Evolutionary conservation across 2,797 vertebrate genomes (phyloP), one percentile per base, ranked within the genome.

Genomic region (Margarornis squamiger): DNA sequence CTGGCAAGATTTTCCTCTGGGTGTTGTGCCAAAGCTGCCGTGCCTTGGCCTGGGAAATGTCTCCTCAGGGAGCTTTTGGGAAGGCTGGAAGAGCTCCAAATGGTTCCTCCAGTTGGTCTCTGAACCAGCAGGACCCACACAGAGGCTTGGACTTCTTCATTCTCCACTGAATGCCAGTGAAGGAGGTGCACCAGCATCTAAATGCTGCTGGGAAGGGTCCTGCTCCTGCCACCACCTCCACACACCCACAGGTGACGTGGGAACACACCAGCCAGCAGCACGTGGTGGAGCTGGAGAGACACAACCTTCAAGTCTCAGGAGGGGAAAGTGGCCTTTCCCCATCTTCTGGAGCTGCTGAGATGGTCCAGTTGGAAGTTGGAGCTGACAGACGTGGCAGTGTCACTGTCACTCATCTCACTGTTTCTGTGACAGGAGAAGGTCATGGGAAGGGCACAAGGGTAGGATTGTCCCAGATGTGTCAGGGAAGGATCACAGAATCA

Each of bases 171-270:
- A 39, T 10, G 8, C 43, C 16, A 16, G 43, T 3, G n/a, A 57
- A 55, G 26, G 26, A 19, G 26, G 6, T 48, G 8, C 27, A 68
- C 9, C 17, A 13, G 45, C 61, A 10, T 38, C 30, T 23, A n/a
- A 30, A 9, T 79, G 6, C 26, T 71, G 17, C 34, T 65, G 46
- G 39, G 14, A 59, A 6, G 14, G 14, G 10, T 58, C 51, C 68
- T 48, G 39, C 23, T 75, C 29, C 32, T 85, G 36, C 14, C 51
- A 38, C 9, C 51, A n/a, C 0, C 32, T 57, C 46, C 39, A 4
- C 20, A 10, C 4, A 9, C 38, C 19, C 21, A n/a, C 1, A 0
- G 3, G 1, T 32, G 66, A 9, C 21, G 21, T 7, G 26, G 55
- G 49, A 63, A 63, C 52, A 63, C 52, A 54, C 7, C 58, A 41